Conservation (phyloP, 2,888 invertebrate genomes). For the Thymelicus sylvestris region DNA sequence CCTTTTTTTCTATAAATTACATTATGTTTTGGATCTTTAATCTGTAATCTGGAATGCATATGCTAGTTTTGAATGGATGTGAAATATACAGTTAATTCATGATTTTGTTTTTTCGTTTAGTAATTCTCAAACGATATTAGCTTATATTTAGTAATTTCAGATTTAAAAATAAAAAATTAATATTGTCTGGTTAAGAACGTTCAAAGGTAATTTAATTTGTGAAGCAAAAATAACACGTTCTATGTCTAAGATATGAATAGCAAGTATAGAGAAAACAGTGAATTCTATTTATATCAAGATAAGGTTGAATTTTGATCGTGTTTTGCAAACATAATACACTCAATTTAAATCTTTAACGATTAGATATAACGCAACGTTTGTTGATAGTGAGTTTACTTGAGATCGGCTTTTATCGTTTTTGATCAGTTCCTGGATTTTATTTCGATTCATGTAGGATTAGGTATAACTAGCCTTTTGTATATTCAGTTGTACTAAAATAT, state of each 20-base stretch:
- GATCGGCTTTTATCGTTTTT: background rate
- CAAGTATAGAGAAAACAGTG: background rate
- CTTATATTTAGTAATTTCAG: too few species aligned
- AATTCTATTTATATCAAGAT: background rate
- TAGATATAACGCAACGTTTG: background rate
- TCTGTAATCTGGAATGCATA: too few species aligned
- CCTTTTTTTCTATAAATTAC: too few species aligned
- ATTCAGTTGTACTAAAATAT: too few species aligned
- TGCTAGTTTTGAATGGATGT: too few species aligned
- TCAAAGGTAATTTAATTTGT: conserved; percentile 4
- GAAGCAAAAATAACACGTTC: conserved; percentile 2
- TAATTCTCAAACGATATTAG: too few species aligned
- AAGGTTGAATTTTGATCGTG: background rate
- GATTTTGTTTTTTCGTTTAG: too few species aligned
- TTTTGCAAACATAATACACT: conserved; percentile 1
- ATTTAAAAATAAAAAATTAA: too few species aligned
- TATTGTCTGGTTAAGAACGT: background rate
- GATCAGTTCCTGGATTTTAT: background rate
- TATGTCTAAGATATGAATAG: background rate
- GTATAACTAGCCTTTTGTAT: too few species aligned
- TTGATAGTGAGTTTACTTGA: conserved; percentile 9
- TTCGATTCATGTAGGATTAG: background rate
- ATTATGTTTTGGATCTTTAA: too few species aligned
- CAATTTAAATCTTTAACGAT: conserved; percentile 5
- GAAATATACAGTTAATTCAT: too few species aligned